Conservation (phyloP, 2,113 vertebrate genomes). For the Callopanchax toddi region DNA sequence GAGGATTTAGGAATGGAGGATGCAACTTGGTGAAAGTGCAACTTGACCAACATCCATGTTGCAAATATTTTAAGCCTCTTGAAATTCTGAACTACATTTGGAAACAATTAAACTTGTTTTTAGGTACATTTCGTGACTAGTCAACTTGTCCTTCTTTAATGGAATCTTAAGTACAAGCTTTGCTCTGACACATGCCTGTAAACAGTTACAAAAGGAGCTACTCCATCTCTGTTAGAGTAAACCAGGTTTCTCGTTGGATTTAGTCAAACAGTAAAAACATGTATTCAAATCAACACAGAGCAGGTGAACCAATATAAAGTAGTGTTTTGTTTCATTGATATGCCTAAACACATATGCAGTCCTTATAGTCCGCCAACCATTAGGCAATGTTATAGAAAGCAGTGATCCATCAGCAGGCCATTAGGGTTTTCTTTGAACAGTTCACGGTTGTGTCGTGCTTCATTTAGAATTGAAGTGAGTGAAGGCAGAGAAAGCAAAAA, state of each 20-base stretch:
- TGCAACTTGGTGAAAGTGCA: too few relatives aligned
- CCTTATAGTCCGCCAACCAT: constrained; percentile 26
- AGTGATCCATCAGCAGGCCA: constrained; percentile 56
- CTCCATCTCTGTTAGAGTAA: neutral
- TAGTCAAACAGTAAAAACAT: neutral
- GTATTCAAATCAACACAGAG: neutral
- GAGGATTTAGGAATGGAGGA: too few relatives aligned
- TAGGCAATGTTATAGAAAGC: constrained; percentile 28
- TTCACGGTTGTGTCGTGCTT: constrained; percentile 51
- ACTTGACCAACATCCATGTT: too few relatives aligned
- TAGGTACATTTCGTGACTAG: too few relatives aligned
- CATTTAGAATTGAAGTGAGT: constrained; percentile 43
- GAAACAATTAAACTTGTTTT: too few relatives aligned
- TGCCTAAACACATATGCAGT: constrained; percentile 14
- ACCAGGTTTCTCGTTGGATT: neutral
- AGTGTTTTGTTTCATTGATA: constrained; percentile 14
- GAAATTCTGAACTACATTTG: too few relatives aligned
- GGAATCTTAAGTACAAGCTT: neutral
- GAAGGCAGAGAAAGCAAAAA: constrained; percentile 21
- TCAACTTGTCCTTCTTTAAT: too few relatives aligned
- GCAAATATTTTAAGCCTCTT: too few relatives aligned
- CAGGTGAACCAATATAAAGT: constrained; percentile 8
- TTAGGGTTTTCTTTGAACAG: constrained; percentile 68
- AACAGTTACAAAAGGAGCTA: neutral
- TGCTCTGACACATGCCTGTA: neutral